These are phyloP conservation scores for Mylabris sibirica DNA, from an alignment of 2,888 invertebrate species.

Conservation along the genomic window DNA sequence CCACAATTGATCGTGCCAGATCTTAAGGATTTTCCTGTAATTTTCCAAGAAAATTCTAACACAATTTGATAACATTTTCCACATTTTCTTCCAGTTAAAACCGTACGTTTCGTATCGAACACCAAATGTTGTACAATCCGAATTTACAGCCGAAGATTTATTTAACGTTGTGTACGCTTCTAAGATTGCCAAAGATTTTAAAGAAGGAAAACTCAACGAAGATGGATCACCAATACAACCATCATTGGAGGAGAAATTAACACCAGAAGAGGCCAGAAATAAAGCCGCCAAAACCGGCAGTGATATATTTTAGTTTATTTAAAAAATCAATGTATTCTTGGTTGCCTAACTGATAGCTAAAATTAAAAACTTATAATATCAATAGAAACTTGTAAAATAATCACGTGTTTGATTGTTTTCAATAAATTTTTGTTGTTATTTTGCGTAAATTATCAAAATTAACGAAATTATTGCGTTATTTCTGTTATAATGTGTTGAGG, in stretches of 20 bases:
- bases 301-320: conserved; percentile 72
- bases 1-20: conserved; percentile 94
- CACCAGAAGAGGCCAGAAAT: conserved; percentile 74
- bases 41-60: conserved; percentile 13
- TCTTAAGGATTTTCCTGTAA: conserved; percentile 76
- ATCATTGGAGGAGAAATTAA: conserved; percentile 74
- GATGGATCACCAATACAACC: conserved; percentile 76
- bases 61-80: not conserved
- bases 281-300: conserved; percentile 78
- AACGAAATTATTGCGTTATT: not conserved
- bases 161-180: conserved; percentile 81
- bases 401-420: not conserved
- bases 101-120: conserved; percentile 93
- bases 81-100: conserved; percentile 69
- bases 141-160: conserved; percentile 84
- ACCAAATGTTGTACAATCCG: conserved; percentile 76
- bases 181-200: conserved; percentile 81
- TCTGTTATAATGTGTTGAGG: not conserved
- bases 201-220: conserved; percentile 72
- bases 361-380: not conserved
- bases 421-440: not conserved
- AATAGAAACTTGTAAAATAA: not conserved
- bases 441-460: not conserved
- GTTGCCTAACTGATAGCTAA: not conserved
- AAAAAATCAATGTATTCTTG: conserved; percentile 5